Conservation (phyloP, 2,888 invertebrate genomes). For the Hydroisotoma schaefferi region DNA sequence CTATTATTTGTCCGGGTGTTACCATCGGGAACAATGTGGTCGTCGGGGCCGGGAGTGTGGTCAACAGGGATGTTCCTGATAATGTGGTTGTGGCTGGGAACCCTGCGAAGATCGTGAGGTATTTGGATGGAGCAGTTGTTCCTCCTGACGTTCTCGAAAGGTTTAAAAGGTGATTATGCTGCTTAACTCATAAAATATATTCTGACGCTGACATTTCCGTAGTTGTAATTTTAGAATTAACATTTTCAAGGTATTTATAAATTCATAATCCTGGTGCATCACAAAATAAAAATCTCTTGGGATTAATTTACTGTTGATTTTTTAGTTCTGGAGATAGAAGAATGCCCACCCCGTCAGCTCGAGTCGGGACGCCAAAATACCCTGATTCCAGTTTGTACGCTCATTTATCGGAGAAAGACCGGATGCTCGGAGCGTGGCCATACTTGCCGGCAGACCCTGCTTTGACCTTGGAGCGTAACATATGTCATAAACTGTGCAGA, state of each 20-base stretch:
- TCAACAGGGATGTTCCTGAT: conserved; percentile 36
- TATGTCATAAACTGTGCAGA: conserved; percentile 12
- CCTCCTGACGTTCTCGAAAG: conserved; percentile 2
- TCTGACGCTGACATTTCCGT: too few species aligned
- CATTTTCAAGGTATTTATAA: too few species aligned
- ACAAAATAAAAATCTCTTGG: too few species aligned
- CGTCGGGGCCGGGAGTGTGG: conserved; percentile 40
- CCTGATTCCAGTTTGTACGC: background rate
- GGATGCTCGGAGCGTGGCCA: conserved; percentile 24
- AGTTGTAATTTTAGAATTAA: too few species aligned
- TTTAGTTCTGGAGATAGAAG: too few species aligned
- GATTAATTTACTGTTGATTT: too few species aligned
- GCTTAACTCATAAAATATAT: too few species aligned
- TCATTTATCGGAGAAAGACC: background rate
- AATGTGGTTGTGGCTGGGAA: conserved; percentile 38
- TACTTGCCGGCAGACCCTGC: conserved; percentile 12
- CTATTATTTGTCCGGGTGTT: conserved; percentile 43
- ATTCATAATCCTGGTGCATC: too few species aligned
- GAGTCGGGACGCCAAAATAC: background rate
- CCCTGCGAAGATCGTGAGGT: conserved; percentile 41
- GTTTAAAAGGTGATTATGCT: too few species aligned
- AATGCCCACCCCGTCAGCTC: too few species aligned
- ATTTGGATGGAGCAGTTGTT: conserved; percentile 22
- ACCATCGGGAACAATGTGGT: conserved; percentile 43
- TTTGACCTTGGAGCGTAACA: conserved; percentile 5